Evolutionary conservation across 2,797 vertebrate species (phyloP), one percentile per base, ranked within the genome.

Genomic region (Sebastes trivittatus): DNA sequence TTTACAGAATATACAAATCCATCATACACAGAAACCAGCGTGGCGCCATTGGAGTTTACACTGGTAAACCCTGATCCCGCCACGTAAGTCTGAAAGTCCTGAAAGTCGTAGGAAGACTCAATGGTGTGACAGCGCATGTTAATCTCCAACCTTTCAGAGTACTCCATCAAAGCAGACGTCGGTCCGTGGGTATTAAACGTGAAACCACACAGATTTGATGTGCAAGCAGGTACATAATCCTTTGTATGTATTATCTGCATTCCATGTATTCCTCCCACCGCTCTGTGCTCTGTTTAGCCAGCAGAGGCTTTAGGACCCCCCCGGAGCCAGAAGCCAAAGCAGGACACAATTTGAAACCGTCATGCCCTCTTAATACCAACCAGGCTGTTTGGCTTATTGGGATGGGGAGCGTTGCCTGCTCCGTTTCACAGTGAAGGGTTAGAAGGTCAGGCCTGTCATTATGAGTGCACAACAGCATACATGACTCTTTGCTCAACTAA

Each of bases 171-270:
- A 92, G 87, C 70, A 81, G 80, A 74, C 55, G 27, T 67, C 55
- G 84, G 91, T 84, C 81, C 22, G 3, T 30, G 85, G 84, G 89
- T 88, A 90, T 90, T 91, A 91, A 85, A 93, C 36, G 61, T 91
- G 80, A 92, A 93, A 71, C 82, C 84, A 85, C 82, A 66, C 77
- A 88, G 87, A 91, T 89, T 66, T 80, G 87, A 93, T 90, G 88
- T 86, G 86, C 86, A 86, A 87, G 85, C 88, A 90, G 89, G 87
- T 91, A 89, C 85, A 84, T 90, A 93, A 90, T 93, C 88, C 83
- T 93, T 89, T 90, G 89, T 94, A 79, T 92, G 91, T 89, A 85
- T 86, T 92, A 90, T 92, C 88, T 93, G 87, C 91, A 94, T 93
- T 92, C 90, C 88, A 82, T 30, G 78, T 94, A 82, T 89, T 92